Evolutionary conservation across 2,888 invertebrate genomes (phyloP).

Genomic region (Ephialtes manifestator): DNA sequence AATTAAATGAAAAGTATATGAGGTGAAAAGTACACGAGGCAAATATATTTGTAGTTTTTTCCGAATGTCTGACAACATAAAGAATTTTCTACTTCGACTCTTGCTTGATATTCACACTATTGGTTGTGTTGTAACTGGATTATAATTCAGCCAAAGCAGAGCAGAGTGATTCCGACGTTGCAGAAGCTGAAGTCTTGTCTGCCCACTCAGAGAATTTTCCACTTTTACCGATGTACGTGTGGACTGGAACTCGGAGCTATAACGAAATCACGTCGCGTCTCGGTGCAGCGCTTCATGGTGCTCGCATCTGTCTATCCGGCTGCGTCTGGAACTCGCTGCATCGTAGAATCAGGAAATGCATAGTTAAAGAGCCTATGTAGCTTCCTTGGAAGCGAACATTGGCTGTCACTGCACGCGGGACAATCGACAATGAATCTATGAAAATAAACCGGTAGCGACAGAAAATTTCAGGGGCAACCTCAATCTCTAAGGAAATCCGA

Average conservation of each 20-base stretch:
- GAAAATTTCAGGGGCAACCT: slow-evolving; percentile 52
- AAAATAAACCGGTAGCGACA: slow-evolving; percentile 57
- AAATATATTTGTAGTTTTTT: not conserved
- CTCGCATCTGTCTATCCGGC: slow-evolving; percentile 22
- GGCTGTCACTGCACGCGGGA: slow-evolving; percentile 55
- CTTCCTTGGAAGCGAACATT: slow-evolving; percentile 42
- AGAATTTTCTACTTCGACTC: not conserved
- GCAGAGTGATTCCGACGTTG: not conserved
- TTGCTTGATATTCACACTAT: not conserved
- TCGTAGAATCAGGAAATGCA: slow-evolving; percentile 46
- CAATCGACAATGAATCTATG: slow-evolving; percentile 65
- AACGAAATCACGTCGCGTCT: slow-evolving; percentile 46
- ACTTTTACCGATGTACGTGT: slow-evolving; percentile 19
- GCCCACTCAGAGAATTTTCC: slow-evolving; percentile 17
- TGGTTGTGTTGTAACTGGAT: not conserved
- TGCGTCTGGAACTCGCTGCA: slow-evolving; percentile 6
- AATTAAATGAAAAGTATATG: too few relatives aligned
- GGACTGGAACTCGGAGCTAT: not conserved
- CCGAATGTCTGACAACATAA: not conserved
- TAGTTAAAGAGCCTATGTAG: slow-evolving; percentile 21
- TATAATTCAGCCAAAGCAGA: not conserved
- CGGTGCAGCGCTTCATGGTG: not conserved
- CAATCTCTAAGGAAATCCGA: not conserved
- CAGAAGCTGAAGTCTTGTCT: not conserved
- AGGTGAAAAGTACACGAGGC: too few relatives aligned